Evolutionary conservation across 2,113 vertebrate genomes (phyloP), one percentile per base, ranked within the genome.

Genomic region (Galemys pyrenaicus): DNA sequence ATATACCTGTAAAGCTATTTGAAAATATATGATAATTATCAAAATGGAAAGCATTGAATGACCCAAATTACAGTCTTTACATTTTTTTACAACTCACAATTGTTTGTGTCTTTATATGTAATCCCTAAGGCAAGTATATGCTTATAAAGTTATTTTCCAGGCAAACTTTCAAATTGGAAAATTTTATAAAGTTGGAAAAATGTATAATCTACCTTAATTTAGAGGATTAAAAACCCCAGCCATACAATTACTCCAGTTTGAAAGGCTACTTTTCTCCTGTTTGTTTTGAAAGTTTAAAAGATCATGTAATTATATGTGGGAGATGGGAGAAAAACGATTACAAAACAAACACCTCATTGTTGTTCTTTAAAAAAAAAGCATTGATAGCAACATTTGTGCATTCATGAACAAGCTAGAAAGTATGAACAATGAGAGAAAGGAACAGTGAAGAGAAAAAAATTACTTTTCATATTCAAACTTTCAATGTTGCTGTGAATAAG

Each of bases 251-350:
- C 83, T 94, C 95, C 79, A 46, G 94, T 97, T 97, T 82, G 86
- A 97, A 96, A 94, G 81, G 60, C 89, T 51, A 88, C 71, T 93
- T 96, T 89, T 97, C 84, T 97, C 49, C 37, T 46, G 83, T 96
- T 92, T 97, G 78, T 96, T 98, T 93, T 96, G 88, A 68, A 96
- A 73, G n/a, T 67, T 93, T 94, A 94, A 92, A 90, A 92, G 93
- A 74, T 84, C 78, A 77, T 87, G 84, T 88, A 93, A 95, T 97
- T 97, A 44, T 0, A 0, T 92, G 35, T 88, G 26, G 77, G 90
- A 94, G 89, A 51, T 71, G 51, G 65, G n/a, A 92, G 64, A 95
- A 95, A 96, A 89, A 93, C 70, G 65, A 68, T 90, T 90, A 89
- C 16, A 95, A 97, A 97, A 95, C 35, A 94, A 87, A 86, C 2